Percentiles rank a stretch among this genome's conserved stretches.
Evolutionary conservation across 2,888 invertebrate species (phyloP).

Genomic region (Pyrrhia umbra): DNA sequence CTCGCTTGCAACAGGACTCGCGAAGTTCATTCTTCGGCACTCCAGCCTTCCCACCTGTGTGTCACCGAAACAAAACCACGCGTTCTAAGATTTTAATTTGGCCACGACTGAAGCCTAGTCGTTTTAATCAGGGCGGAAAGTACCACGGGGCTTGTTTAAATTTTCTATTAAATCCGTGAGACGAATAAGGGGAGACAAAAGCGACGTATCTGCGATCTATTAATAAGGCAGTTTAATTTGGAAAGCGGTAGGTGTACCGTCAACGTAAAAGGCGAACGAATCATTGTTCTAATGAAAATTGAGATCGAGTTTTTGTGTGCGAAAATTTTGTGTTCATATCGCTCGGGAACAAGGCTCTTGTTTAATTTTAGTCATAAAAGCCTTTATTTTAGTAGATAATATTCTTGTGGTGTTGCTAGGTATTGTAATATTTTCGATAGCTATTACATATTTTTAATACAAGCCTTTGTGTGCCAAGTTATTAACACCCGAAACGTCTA

Average conservation of each 20-base stretch:
- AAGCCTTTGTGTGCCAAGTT: neutral
- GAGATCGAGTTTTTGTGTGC: slow-evolving; percentile 49
- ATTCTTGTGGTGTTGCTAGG: neutral
- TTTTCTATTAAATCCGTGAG: slow-evolving; percentile 87
- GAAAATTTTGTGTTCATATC: slow-evolving; percentile 35
- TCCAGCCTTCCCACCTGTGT: slow-evolving; percentile 28
- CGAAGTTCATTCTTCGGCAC: slow-evolving; percentile 27
- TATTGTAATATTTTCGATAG: neutral
- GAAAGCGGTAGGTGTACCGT: slow-evolving; percentile 68
- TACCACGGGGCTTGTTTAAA: slow-evolving; percentile 82
- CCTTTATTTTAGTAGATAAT: neutral
- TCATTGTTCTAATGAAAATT: slow-evolving; percentile 57
- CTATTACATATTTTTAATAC: neutral
- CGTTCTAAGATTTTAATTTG: slow-evolving; percentile 85
- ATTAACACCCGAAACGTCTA: neutral
- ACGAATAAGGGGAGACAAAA: slow-evolving; percentile 82
- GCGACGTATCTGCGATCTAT: slow-evolving; percentile 88
- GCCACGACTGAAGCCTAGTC: slow-evolving; percentile 74
- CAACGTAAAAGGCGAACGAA: slow-evolving; percentile 58
- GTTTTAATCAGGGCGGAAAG: slow-evolving; percentile 84
- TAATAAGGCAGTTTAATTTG: slow-evolving; percentile 88
- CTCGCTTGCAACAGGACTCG: neutral
- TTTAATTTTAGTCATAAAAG: slow-evolving; percentile 8
- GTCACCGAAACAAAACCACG: slow-evolving; percentile 69
- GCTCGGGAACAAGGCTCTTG: slow-evolving; percentile 24